Conservation (phyloP, 2,113 vertebrate species). For the Pelecanus crispus region DNA sequence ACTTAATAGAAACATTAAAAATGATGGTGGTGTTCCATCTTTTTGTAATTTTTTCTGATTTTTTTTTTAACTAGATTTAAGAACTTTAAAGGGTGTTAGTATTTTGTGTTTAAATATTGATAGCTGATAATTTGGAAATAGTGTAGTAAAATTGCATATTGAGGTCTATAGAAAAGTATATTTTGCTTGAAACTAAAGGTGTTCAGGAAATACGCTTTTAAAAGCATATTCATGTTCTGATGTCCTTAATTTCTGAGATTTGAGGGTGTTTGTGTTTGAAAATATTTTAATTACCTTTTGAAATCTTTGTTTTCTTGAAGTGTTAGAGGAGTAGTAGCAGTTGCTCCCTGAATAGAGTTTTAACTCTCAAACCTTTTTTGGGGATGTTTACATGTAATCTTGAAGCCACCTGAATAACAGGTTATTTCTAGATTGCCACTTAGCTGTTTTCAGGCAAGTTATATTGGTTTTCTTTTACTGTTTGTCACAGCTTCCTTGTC, state of each 20-base stretch:
- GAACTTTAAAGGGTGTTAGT: neutral
- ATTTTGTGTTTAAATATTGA: neutral
- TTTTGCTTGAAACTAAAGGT: neutral
- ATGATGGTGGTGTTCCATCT: neutral
- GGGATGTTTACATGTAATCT: neutral
- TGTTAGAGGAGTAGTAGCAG: neutral
- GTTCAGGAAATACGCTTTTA: neutral
- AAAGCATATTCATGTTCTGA: neutral
- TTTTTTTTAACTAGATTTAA: neutral
- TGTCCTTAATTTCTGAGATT: neutral
- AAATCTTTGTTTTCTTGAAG: neutral
- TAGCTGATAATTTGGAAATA: neutral
- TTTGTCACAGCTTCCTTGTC: neutral
- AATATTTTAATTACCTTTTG: neutral
- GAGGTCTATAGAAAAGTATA: neutral
- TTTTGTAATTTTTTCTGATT: neutral
- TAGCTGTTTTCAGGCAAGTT: rapidly evolving
- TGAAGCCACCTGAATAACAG: neutral
- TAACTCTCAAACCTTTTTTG: neutral
- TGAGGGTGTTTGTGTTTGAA: neutral
- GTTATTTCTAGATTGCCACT: neutral
- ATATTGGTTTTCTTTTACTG: neutral
- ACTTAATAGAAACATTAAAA: neutral
- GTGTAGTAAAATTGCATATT: neutral
- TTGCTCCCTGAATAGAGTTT: neutral